Conservation (phyloP, 2,797 vertebrate genomes). For the Sebastolobus alascanus region DNA sequence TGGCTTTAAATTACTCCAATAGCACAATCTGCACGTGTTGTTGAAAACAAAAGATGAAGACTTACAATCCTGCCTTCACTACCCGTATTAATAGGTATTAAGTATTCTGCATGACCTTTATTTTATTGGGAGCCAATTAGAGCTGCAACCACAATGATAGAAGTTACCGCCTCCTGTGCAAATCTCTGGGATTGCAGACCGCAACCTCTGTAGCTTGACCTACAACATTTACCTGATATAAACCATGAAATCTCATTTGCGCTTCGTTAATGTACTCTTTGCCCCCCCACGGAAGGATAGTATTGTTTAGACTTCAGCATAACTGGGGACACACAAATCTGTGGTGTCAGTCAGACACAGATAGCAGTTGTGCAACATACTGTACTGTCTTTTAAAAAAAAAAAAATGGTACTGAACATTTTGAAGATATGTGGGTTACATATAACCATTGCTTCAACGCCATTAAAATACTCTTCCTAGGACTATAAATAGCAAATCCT, state of each 20-base stretch:
- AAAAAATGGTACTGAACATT: neutral
- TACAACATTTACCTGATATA: neutral
- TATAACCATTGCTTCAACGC: neutral
- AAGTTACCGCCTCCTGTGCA: neutral
- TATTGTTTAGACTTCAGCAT: neutral
- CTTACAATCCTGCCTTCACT: neutral
- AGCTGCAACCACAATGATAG: neutral
- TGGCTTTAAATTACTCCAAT: neutral
- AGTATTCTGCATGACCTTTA: constrained; percentile 23
- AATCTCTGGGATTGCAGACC: neutral
- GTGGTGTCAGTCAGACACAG: neutral
- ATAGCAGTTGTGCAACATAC: neutral
- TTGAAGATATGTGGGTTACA: neutral
- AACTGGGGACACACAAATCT: neutral
- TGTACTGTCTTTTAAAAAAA: neutral
- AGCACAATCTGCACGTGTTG: neutral
- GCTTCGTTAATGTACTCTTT: neutral
- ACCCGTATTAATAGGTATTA: constrained; percentile 1
- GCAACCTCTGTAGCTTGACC: neutral
- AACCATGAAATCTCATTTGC: neutral
- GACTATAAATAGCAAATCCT: neutral
- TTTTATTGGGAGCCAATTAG: constrained; percentile 20
- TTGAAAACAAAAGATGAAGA: neutral
- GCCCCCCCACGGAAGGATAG: neutral
- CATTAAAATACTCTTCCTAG: neutral